Evolutionary conservation across 2,888 invertebrate genomes (phyloP), one percentile per base, ranked within the genome.

Genomic region (Plagodis dolabraria): DNA sequence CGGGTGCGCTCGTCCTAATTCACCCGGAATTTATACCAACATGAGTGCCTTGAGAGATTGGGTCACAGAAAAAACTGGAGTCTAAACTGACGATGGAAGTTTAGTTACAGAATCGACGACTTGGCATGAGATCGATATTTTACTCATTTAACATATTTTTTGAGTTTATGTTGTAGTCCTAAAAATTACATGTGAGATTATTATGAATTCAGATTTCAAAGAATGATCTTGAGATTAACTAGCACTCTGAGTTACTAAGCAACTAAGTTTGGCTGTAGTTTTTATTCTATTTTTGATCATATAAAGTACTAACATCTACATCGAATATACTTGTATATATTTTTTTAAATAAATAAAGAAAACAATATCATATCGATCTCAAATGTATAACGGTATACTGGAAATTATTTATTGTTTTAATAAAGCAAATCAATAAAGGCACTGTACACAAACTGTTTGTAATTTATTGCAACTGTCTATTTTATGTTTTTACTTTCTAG

Each of bases 11-110:
- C 53, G 57, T 7, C 57, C 61, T 6, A 11, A 46, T 5, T 38
- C 11, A n/a, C 61, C 61, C 10, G 61, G 61, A 0, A 50, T 57
- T 9, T 61, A 61, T 12, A 50, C 50, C 53, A 61, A 57, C 43
- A 6, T 57, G 22, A 42, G 44, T 0, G 44, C 42, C 9, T 33
- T 54, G 6, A 44, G 51, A 9, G 35, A 43, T 33, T 51, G 62
- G 57, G 33, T 57, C 5, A 34, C 6, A 9, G 33, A 57, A 10
- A 12, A 48, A 12, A 57, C 52, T 38, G 47, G 52, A 36, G 22
- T 52, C 5, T 57, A 52, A 42, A 33, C n/a, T 22, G 12, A 43
- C 7, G 43, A 43, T 11, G 11, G 5, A 7, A 5, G 10, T 10
- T 40, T 10, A 7, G 9, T 40, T 40, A 10, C 10, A 40, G 40